Base-by-base conservation (phyloP, 2,797 vertebrate genomes). In the Zalophus californianus region DNA sequence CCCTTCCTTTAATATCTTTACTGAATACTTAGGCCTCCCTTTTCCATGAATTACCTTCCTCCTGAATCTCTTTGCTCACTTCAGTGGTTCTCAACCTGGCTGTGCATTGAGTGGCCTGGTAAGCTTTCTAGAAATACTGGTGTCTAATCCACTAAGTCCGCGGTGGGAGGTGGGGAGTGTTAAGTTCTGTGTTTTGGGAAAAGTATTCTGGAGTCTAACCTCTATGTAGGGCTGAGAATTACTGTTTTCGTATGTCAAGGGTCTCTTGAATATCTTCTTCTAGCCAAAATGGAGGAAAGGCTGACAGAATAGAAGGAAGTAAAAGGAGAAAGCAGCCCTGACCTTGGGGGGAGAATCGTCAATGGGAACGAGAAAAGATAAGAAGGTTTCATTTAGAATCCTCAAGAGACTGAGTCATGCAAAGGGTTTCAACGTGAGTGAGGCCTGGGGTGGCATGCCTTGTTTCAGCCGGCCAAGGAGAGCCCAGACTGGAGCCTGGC, bases 241-340 rank as follows among this genome's bases (percentile, higher is more conserved):
- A 3, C 50, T 48, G 20, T 23, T 21, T 80, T 7, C 1, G 5
- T 75, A 16, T 10, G 14, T 56, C 44, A 72, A 79, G 35, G 38
- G 4, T 73, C 48, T 97, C 54, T 35, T 70, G 90, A 88, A 58
- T 94, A 80, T 73, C 80, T 95, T 73, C 88, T 75, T 54, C 60
- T 10, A 85, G 41, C 16, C 32, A 58, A 48, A 72, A 72, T 12
- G 9, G 18, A 93, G 38, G 70, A 70, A 91, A 86, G 32, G 0
- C 35, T 58, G 21, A 7, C 11, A 75, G 58, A 66, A 86, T 2
- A 66, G 32, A 86, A 75, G 77, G 64, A 91, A 66, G 52, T 9
- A 54, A 82, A 86, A 70, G 18, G 60, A 91, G n/a, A 84, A 16
- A 50, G 27, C 29, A 90, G 52, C 82, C 79, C 78, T 35, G 5